A percentile compares a stretch with the other conserved stretches of the same genome.
phyloP scores from a whole-genome alignment of 2,797 vertebrate genomes.

The Miichthys miiuy region DNA sequence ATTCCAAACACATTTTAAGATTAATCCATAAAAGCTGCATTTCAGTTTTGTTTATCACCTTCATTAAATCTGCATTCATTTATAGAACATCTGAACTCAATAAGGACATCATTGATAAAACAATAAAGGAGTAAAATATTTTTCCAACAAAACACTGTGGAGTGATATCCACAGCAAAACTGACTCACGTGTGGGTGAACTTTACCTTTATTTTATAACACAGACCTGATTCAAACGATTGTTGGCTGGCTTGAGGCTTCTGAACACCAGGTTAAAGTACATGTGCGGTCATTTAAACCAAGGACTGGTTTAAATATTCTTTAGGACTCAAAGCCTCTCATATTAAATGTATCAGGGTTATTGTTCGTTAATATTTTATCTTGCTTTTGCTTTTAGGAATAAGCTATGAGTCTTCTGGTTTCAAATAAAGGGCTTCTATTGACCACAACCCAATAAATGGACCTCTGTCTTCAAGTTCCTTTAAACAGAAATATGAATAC shows the following conservation, averaged over 20 bases:
- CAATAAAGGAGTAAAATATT: no score
- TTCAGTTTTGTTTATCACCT: no score
- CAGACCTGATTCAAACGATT: neutral
- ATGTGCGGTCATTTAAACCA: neutral
- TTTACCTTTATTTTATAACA: no score
- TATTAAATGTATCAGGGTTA: neutral
- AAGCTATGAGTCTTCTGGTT: neutral
- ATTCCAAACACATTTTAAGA: no score
- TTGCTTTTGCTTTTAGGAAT: neutral
- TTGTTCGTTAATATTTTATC: neutral
- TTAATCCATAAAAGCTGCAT: no score
- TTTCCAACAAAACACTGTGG: no score
- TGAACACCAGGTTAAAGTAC: neutral
- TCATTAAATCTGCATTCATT: no score
- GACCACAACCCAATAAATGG: neutral
- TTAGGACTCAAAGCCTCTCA: neutral
- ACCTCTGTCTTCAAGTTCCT: neutral
- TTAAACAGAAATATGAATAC: neutral
- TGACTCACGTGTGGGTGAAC: no score
- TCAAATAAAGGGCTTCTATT: neutral
- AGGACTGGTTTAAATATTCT: neutral
- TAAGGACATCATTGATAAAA: no score
- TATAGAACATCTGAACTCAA: no score
- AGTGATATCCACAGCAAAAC: no score
- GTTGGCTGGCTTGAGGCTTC: neutral